Base-by-base conservation (phyloP, 2,888 invertebrate species). In the Antheraea assamensis region DNA sequence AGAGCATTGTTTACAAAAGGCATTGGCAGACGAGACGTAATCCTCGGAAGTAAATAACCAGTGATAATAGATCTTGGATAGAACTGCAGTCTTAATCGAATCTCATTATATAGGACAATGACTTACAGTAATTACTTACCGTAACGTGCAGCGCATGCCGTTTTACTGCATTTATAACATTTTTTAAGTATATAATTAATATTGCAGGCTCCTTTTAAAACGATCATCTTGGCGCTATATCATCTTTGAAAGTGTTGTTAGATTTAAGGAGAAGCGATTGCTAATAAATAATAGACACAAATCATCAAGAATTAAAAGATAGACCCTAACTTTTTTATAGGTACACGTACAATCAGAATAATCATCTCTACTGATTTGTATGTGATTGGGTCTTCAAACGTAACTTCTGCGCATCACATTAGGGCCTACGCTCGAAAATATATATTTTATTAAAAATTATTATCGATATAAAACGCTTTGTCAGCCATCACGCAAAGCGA, bases 401-500 rank as follows among this genome's bases (percentile, higher is more conserved):
- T 15, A 13, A 49, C 3, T 49, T 49, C 15, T 13, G 49, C n/a
- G n/a, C n/a, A n/a, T n/a, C n/a, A n/a, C n/a, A n/a, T n/a, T n/a
- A n/a, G n/a, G n/a, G n/a, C n/a, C n/a, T n/a, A n/a, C n/a, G n/a
- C n/a, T n/a, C n/a, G n/a, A n/a, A n/a, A 24, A 55, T 24, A n/a
- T 58, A 21, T 58, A 24, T 7, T 61, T 3, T 27, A 61, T 61
- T 66, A 66, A 73, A 68, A 74, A 21, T 70, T 71, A 70, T 75
- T 80, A 80, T 86, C 86, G 85, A 87, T 73, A 80, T 61, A 3
- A 64, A 5, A 42, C n/a, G 72, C 76, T 71, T 78, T 75, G 74
- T 77, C 75, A 79, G 76, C 74, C 79, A 82, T 84, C 85, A 82
- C 85, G 87, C 82, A 81, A 84, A 88, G 80, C 80, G 83, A 84